phyloP scores from a whole-genome alignment of 2,797 vertebrate genomes.

The Picus viridis region DNA sequence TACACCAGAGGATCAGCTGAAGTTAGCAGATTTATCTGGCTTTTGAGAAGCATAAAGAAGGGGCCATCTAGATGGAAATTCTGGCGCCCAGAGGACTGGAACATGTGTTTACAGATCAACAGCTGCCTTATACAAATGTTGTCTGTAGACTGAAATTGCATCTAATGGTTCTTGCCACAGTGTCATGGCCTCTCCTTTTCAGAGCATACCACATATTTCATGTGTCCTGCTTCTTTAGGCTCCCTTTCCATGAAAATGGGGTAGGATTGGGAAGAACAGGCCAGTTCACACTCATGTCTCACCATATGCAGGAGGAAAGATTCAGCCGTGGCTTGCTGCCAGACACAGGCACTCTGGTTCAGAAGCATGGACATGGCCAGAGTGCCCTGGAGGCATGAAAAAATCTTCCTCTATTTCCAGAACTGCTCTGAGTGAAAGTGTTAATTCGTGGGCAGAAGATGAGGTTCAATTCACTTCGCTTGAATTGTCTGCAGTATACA shows the following conservation, averaged over 20 bases:
- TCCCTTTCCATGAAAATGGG: background rate
- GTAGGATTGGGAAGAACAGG: background rate
- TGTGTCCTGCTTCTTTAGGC: background rate
- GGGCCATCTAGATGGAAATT: background rate
- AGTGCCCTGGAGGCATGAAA: background rate
- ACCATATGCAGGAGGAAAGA: background rate
- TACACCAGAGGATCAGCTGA: background rate
- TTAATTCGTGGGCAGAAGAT: background rate
- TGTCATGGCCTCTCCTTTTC: background rate
- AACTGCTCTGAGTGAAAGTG: background rate
- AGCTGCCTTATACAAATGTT: background rate
- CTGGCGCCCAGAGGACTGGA: background rate
- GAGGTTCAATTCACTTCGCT: background rate
- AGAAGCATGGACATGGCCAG: background rate
- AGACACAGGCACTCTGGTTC: background rate
- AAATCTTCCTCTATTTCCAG: background rate
- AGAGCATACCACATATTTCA: background rate
- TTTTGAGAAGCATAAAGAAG: background rate
- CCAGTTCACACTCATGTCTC: background rate
- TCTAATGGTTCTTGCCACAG: background rate
- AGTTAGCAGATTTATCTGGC: background rate
- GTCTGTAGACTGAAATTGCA: background rate
- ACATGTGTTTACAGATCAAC: background rate
- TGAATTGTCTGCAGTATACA: background rate
- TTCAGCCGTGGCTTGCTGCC: background rate